Base-by-base conservation (phyloP, 2,797 vertebrate genomes). In the Cephalopachus bancanus region DNA sequence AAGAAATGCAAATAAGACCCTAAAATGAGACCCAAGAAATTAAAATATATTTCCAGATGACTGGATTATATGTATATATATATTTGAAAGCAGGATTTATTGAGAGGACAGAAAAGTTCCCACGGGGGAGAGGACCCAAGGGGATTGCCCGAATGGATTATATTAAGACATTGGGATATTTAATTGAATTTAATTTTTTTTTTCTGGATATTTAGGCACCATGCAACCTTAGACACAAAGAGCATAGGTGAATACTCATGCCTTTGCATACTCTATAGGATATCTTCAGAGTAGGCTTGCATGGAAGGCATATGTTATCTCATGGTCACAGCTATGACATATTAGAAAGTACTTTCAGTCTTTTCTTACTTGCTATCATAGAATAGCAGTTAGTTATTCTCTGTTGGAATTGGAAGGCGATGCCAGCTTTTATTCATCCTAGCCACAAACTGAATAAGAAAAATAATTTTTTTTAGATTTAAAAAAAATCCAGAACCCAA, bases 341-440 rank as follows among this genome's bases (percentile, higher is more conserved):
- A 19, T 55, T 76, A n/a, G 12, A 81, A 80, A 71, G 19, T 6
- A 49, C 14, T 64, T 64, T 12, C 15, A 84, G 28, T 4, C 65
- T 89, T 95, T 86, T 67, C 22, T 59, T 49, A 74, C 19, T 57
- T 44, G 20, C 22, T 71, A 9, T 37, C 67, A 80, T n/a, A 65
- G 65, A 16, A 67, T 5, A 81, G 17, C 7, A 71, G 69, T 30
- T 90, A 55, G 7, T 75, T 94, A 62, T 85, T 84, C 19, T 85
- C 33, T 69, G 28, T 89, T 91, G 95, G 55, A 16, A 33, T 91
- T 89, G 69, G 28, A 91, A 95, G 67, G 75, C 69, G 53, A 72
- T 96, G 89, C 62, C 53, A 81, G 20, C 6, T 97, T 96, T 96
- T 87, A 80, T 81, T 95, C 74, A 89, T 76, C 24, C 20, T 57